These are phyloP conservation scores for Pseudanteris insignis DNA, from an alignment of 2,888 invertebrate genomes.

Conservation along the genomic window DNA sequence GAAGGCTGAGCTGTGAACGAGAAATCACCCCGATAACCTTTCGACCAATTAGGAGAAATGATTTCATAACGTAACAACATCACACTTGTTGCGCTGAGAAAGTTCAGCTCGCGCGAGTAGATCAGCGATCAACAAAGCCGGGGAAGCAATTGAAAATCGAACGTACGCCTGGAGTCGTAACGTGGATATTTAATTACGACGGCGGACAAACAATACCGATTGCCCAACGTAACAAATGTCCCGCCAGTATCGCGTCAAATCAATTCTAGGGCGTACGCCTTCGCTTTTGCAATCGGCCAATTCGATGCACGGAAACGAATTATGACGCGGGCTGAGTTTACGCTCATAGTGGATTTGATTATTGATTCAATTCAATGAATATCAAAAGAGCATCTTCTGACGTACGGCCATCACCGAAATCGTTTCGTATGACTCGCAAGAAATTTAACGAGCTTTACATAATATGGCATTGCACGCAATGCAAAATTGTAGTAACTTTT, in stretches of 20 bases:
- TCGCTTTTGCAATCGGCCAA: constrained; percentile 17
- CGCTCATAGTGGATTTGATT: no score
- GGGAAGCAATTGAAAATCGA: constrained; percentile 31
- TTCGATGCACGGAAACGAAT: constrained; percentile 12
- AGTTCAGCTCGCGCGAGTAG: constrained; percentile 23
- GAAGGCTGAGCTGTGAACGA: constrained; percentile 9
- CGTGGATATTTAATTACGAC: constrained; percentile 30
- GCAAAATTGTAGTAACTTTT: no score
- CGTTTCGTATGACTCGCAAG: no score
- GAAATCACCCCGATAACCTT: constrained; percentile 33
- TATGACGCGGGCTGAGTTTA: constrained; percentile 7
- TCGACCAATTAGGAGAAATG: constrained; percentile 39
- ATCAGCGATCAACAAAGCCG: constrained; percentile 17
- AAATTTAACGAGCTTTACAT: no score
- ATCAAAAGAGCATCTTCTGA: no score
- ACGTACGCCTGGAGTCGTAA: constrained; percentile 23
- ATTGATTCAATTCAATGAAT: no score
- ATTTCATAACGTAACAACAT: constrained; percentile 36
- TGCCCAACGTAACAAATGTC: constrained; percentile 38
- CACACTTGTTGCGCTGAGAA: constrained; percentile 39
- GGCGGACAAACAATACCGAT: constrained; percentile 30
- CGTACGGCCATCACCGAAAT: no score
- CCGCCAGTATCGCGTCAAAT: constrained; percentile 24
- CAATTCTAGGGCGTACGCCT: constrained; percentile 18
- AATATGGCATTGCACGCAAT: no score